Conservation (phyloP, 23 tunicate species). For the Halocynthia aurantium region DNA sequence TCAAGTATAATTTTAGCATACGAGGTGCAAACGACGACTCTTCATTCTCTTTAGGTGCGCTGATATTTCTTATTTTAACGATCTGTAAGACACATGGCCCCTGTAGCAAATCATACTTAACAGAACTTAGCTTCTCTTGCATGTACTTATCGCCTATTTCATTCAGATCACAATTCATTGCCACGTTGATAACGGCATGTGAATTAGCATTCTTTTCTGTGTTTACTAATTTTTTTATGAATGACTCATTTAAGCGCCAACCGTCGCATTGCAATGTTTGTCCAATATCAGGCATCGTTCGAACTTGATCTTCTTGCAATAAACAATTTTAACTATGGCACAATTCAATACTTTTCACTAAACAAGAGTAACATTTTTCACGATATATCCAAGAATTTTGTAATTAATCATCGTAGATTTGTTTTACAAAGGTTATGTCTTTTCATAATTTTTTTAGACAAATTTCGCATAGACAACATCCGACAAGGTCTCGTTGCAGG, state of each 20-base stretch:
- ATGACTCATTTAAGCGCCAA: constrained; percentile 15
- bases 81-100: constrained; percentile 90
- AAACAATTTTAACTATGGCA: too few species aligned
- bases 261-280: constrained; percentile 9
- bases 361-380: too few species aligned
- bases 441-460: too few species aligned
- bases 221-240: background rate
- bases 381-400: too few species aligned
- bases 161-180: constrained; percentile 18
- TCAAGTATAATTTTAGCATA: constrained; percentile 65
- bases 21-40: constrained; percentile 66
- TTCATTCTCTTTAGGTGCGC: constrained; percentile 87
- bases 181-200: background rate
- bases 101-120: constrained; percentile 25
- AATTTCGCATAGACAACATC: too few species aligned
- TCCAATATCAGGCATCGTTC: too few species aligned
- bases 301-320: too few species aligned
- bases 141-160: constrained; percentile 42
- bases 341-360: too few species aligned
- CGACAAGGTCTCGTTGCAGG: too few species aligned
- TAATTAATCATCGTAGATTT: too few species aligned
- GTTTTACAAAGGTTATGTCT: too few species aligned
- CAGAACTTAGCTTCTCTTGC: constrained; percentile 27
- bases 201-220: background rate
- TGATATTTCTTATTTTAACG: constrained; percentile 62